Base-by-base conservation (phyloP, 2,113 vertebrate species). In the Uropsilus gracilis region DNA sequence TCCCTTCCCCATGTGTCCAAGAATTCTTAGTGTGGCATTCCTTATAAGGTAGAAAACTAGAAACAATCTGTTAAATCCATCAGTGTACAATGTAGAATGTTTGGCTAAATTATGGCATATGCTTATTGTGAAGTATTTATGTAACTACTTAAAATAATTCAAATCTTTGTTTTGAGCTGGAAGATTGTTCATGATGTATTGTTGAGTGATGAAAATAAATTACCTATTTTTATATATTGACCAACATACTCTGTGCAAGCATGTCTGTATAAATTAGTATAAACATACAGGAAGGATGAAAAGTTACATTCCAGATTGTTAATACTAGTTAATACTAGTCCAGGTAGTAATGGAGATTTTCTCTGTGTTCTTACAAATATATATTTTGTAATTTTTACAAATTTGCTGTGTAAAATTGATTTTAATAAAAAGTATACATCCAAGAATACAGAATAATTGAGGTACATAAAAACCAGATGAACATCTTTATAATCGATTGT, bases 331-430 rank as follows among this genome's bases (percentile, higher is more conserved):
- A 37, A 26, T 13, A 2, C 7, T 48, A 92, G 39, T 26, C 55
- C 30, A 17, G 64, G 1, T 42, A 2, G 13, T 39, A 94, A 89
- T 22, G 16, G 72, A 37, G 20, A 75, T 87, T 80, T 97, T 87
- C 66, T 59, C 77, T 88, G 12, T 22, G 46, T 17, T n/a, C 17
- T 68, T 88, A 75, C 80, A 87, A 86, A 14, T 83, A 66, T 26
- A 12, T 83, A 57, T 53, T 94, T 46, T 90, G 20, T 66, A 84
- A 83, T 59, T 69, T 92, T 91, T 88, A 69, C 6, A 44, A 83
- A 80, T 53, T 42, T 59, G 46, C 18, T 53, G 81, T 69, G 87
- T 77, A 66, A 92, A 84, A 90, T 77, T 89, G 24, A 66, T 87
- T 91, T 66, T 78, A 88, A 77, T 73, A 68, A 85, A 92, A 96